A percentile compares a stretch with the other conserved stretches of the same genome.
These are phyloP conservation scores for Synergus laeviventris DNA, from an alignment of 2,888 invertebrate species.

Conservation along the genomic window DNA sequence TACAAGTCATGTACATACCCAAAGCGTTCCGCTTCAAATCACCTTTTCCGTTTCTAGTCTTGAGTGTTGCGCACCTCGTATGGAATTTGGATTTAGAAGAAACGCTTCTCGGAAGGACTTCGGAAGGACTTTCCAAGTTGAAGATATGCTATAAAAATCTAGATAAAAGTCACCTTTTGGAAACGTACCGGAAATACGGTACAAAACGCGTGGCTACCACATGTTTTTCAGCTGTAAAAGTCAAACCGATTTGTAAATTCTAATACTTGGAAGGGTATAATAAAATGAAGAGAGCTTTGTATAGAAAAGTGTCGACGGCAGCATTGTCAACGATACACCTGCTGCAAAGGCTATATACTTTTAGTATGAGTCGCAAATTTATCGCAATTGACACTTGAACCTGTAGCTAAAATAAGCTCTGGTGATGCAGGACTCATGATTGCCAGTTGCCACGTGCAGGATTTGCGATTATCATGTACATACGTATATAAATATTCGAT, in stretches of 20 bases:
- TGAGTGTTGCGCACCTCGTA: neutral
- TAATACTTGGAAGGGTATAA: too few relatives aligned
- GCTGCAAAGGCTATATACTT: too few relatives aligned
- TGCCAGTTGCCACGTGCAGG: too few relatives aligned
- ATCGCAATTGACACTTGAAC: too few relatives aligned
- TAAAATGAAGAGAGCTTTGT: too few relatives aligned
- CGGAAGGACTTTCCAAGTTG: neutral
- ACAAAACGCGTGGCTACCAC: neutral
- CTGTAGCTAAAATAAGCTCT: neutral
- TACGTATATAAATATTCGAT: too few relatives aligned
- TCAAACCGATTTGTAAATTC: too few relatives aligned
- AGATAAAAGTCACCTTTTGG: conserved; percentile 20
- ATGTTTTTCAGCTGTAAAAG: too few relatives aligned
- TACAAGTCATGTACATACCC: conserved; percentile 3
- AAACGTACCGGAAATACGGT: conserved; percentile 10
- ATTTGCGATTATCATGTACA: too few relatives aligned
- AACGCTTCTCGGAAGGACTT: conserved; percentile 14
- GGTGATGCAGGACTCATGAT: neutral
- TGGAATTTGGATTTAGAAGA: conserved; percentile 15
- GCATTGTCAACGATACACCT: too few relatives aligned
- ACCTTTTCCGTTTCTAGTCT: conserved; percentile 30
- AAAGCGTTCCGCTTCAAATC: conserved; percentile 34
- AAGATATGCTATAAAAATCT: conserved; percentile 1
- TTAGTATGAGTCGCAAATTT: too few relatives aligned
- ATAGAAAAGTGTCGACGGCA: too few relatives aligned